These are phyloP conservation scores for Elephantulus edwardii DNA, from an alignment of 2,113 vertebrate species.

Conservation along the genomic window DNA sequence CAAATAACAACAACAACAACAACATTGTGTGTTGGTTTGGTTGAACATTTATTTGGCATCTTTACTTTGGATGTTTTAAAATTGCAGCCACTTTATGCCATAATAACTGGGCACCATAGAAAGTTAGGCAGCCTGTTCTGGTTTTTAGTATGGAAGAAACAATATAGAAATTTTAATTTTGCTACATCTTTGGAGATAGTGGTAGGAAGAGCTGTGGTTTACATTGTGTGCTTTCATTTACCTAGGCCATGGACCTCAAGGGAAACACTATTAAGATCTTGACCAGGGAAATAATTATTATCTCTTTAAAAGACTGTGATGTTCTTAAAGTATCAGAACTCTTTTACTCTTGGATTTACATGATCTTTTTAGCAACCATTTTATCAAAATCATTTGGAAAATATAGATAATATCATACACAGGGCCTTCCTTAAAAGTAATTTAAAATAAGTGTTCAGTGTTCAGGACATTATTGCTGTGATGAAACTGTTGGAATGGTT, in stretches of 20 bases:
- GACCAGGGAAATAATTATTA: background rate
- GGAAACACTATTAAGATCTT: background rate
- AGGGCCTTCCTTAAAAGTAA: background rate
- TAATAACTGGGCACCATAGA: background rate
- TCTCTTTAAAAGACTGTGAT: background rate
- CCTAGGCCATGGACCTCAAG: background rate
- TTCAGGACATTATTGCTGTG: background rate
- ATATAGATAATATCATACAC: background rate
- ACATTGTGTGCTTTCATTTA: background rate
- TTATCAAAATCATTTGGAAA: background rate
- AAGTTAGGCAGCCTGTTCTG: background rate
- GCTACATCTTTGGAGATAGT: background rate
- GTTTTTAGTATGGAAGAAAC: background rate
- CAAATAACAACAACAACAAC: too few relatives aligned
- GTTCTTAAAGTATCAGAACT: background rate
- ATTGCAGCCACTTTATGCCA: background rate
- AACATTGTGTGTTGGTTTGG: background rate
- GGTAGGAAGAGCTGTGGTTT: background rate
- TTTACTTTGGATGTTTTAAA: conserved; percentile 13
- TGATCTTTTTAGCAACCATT: conserved; percentile 6
- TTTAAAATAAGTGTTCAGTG: background rate
- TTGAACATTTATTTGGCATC: conserved; percentile 22
- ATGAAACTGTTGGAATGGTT: background rate
- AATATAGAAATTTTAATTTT: background rate
- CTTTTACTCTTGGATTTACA: conserved; percentile 5